Evolutionary conservation across 1,140 invertebrate species (phyloP), one percentile per base, ranked within the genome.

Genomic region (Chironomus striatipennis): DNA sequence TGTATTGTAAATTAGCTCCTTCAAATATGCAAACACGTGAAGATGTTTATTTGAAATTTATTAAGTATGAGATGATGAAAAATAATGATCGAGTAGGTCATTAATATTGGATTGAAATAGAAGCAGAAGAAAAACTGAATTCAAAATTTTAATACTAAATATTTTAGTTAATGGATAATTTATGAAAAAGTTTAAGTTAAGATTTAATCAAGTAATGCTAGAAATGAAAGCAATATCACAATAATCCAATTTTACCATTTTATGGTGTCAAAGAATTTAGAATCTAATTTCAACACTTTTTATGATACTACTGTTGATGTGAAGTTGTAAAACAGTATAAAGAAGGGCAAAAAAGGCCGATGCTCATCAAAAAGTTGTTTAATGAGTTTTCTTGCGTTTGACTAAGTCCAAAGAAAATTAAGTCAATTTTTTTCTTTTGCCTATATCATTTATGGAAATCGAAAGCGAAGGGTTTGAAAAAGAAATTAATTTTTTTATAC

Each of bases 271-370:
- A 70, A 70, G 65, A 20, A 70, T 70, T 70, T 20, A 70, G 65
- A 21, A 21, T 70, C 65, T 70, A 70, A 70, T 70, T 70, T 70
- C 20, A 70, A 70, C 65, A 70, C 65, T 70, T 70, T 70, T 70
- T 70, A 70, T 70, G 17, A 70, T 57, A 57, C n/a, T 10, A 57
- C 20, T 70, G 65, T 21, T 21, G 20, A 20, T 70, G 65, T 18
- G 20, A 70, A 18, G 20, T 70, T 17, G 65, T 70, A 70, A 70
- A 20, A n/a, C n/a, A 57, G n/a, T 8, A 57, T 1, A 57, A 70
- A 70, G 12, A 57, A 15, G 47, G 47, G 47, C 47, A 12, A 57
- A 57, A n/a, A 57, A 57, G n/a, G 47, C 9, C 12, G 47, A 34
- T 34, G 47, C 47, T n/a, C 47, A 57, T n/a, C 24, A 57, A 47